Evolutionary conservation across 2,113 vertebrate species (phyloP).

Genomic region (Phocoena phocoena): DNA sequence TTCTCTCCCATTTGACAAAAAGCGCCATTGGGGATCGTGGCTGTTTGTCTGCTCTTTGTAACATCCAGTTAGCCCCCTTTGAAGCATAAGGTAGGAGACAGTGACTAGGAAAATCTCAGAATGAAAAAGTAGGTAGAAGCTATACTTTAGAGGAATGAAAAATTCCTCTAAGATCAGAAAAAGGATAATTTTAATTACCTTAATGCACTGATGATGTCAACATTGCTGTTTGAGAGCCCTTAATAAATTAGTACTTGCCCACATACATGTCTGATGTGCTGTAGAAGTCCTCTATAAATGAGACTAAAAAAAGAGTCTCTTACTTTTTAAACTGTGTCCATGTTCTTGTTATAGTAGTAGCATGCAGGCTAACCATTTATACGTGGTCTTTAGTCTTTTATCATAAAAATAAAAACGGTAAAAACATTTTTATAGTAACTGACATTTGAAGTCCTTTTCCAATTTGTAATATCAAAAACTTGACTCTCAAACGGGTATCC

Average conservation of each 20-base stretch:
- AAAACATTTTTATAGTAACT: conserved; percentile 29
- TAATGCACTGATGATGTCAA: neutral
- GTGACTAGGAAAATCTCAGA: neutral
- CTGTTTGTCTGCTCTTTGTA: neutral
- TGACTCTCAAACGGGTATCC: neutral
- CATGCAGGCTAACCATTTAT: neutral
- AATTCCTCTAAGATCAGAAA: neutral
- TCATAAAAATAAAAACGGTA: neutral
- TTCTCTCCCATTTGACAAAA: neutral
- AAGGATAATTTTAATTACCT: neutral
- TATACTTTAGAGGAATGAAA: neutral
- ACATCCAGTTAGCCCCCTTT: neutral
- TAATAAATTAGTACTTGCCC: neutral
- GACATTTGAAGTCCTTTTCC: neutral
- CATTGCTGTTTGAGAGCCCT: neutral
- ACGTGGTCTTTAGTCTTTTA: neutral
- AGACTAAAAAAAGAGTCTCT: neutral
- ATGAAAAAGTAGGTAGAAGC: neutral
- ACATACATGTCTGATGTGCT: neutral
- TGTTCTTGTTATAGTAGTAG: neutral
- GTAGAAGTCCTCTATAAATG: neutral
- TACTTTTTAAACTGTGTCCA: neutral
- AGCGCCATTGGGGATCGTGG: neutral
- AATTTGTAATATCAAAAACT: conserved; percentile 5
- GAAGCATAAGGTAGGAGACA: neutral